Conservation (phyloP, 2,113 vertebrate genomes). For the Egretta garzetta region DNA sequence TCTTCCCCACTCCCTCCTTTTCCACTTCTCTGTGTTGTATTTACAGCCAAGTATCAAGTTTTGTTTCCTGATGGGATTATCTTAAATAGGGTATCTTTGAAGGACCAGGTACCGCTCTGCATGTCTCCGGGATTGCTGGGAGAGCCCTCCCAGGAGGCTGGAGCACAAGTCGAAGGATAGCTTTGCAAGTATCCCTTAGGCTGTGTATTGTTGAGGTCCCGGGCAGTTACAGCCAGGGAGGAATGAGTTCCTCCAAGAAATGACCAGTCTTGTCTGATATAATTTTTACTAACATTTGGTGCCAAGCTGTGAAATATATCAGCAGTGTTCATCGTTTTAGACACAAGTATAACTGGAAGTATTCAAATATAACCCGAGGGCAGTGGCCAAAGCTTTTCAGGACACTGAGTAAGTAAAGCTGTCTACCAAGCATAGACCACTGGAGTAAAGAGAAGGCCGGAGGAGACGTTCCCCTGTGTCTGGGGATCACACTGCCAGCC, state of each 20-base stretch:
- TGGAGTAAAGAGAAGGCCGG: background rate
- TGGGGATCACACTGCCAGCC: background rate
- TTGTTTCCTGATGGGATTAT: background rate
- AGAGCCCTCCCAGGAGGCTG: background rate
- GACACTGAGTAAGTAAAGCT: background rate
- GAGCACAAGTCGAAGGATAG: background rate
- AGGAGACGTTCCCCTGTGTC: background rate
- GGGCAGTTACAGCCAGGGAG: background rate
- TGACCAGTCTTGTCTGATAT: background rate
- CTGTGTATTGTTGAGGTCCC: background rate
- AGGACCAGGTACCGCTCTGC: background rate
- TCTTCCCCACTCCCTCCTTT: background rate
- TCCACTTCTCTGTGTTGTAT: background rate
- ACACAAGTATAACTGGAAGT: background rate
- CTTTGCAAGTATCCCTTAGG: background rate
- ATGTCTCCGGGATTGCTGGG: background rate
- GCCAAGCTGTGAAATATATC: background rate
- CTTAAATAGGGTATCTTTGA: background rate
- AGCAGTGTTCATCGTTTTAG: background rate
- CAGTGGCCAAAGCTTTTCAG: background rate
- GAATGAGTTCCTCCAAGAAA: background rate
- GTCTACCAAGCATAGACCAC: rapidly evolving
- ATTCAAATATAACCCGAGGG: background rate
- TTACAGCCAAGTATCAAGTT: background rate
- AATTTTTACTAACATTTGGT: background rate